Evolutionary conservation across 2,113 vertebrate genomes (phyloP).

Genomic region (Leptodactylus fuscus): DNA sequence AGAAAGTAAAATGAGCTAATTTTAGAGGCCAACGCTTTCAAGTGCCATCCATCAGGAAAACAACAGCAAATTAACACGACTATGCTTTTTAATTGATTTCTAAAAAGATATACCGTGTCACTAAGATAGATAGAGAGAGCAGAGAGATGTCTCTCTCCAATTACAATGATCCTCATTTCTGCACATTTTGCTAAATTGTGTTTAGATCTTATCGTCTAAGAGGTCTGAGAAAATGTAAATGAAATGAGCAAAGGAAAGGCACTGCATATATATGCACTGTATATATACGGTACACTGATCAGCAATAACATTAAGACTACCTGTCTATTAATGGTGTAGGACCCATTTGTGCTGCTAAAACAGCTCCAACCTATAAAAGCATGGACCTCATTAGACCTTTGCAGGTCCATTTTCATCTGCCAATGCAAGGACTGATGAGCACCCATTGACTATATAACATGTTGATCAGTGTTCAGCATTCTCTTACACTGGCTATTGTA

Average conservation of each 20-base stretch:
- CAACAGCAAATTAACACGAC: constrained; percentile 36
- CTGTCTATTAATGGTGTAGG: no score
- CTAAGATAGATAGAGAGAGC: not conserved
- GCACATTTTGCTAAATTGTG: not conserved
- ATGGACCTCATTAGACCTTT: no score
- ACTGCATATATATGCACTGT: no score
- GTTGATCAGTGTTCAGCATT: no score
- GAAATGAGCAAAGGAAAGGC: not conserved
- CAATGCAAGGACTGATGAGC: no score
- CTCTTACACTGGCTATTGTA: no score
- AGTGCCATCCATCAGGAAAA: constrained; percentile 44
- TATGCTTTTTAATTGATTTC: constrained; percentile 37
- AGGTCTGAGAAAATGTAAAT: not conserved
- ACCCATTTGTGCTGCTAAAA: no score
- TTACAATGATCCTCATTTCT: not conserved
- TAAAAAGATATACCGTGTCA: constrained; percentile 27
- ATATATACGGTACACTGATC: no score
- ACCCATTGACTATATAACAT: no score
- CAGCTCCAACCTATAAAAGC: no score
- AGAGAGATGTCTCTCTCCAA: constrained; percentile 16
- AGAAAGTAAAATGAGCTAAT: constrained; percentile 51
- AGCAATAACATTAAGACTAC: no score
- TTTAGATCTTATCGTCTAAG: not conserved
- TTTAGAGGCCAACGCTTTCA: constrained; percentile 51
- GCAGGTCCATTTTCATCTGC: no score